Conservation (phyloP, 1,140 invertebrate genomes). For the Drosophila repleta region DNA sequence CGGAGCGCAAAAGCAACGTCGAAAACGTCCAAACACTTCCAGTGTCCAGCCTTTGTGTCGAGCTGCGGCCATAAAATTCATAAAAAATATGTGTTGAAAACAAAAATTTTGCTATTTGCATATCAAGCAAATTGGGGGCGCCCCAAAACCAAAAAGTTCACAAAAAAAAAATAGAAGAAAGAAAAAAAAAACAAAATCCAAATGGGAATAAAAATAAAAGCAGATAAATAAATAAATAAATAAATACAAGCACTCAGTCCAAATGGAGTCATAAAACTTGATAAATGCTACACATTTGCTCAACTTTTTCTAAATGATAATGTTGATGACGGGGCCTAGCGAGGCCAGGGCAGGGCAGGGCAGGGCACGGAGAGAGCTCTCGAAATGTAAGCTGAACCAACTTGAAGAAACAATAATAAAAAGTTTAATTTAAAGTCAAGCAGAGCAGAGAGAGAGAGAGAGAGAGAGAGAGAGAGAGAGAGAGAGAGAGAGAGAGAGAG, state of each 20-base stretch:
- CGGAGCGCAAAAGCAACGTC: conserved; percentile 34
- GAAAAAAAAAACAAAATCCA: neutral
- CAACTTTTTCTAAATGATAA: conserved; percentile 53
- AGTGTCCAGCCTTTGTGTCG: conserved; percentile 59
- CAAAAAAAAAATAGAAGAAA: neutral
- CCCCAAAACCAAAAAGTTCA: conserved; percentile 12
- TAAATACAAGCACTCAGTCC: conserved; percentile 25
- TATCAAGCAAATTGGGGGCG: conserved; percentile 64
- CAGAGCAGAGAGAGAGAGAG: neutral
- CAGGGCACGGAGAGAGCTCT: no score
- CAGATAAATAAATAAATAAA: conserved; percentile 8
- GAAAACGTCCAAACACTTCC: conserved; percentile 30
- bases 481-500: no score
- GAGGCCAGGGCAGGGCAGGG: no score
- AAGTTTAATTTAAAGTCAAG: conserved; percentile 44
- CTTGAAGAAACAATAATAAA: conserved; percentile 51
- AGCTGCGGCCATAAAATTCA: conserved; percentile 62
- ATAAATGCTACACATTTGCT: conserved; percentile 65
- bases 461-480: no score
- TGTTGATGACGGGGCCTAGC: conserved; percentile 22
- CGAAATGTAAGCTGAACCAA: conserved; percentile 27
- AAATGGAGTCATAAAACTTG: conserved; percentile 75
- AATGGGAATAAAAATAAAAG: neutral
- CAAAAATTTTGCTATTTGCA: conserved; percentile 69
- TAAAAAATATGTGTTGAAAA: conserved; percentile 77